phyloP scores from a whole-genome alignment of 2,888 invertebrate genomes.

The Melangyna quadrimaculata region DNA sequence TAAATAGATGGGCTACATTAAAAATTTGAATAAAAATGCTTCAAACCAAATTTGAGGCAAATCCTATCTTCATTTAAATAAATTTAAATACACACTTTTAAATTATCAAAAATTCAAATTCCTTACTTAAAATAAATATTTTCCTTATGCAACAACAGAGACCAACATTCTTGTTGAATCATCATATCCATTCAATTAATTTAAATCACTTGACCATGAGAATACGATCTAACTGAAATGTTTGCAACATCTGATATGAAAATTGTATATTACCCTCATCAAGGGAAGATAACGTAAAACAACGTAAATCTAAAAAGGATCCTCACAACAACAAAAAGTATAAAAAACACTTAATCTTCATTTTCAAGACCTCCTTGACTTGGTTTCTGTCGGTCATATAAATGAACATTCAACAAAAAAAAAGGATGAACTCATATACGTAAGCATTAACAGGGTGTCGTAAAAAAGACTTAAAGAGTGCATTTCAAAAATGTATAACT shows the following conservation, averaged over 20 bases:
- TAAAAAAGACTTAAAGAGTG: not conserved
- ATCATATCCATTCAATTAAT: constrained; percentile 46
- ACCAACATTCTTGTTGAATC: constrained; percentile 7
- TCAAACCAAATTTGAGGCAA: no score
- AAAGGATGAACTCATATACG: not conserved
- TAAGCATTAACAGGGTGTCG: not conserved
- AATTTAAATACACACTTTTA: not conserved
- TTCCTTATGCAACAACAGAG: no score
- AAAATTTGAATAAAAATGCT: no score
- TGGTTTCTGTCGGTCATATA: not conserved
- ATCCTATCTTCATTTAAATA: not conserved
- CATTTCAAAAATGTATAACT: not conserved
- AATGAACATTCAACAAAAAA: not conserved
- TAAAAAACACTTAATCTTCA: constrained; percentile 29
- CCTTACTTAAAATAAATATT: not conserved
- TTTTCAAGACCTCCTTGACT: constrained; percentile 40
- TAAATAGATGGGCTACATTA: no score
- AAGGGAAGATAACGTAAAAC: constrained; percentile 36
- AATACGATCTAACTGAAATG: constrained; percentile 66
- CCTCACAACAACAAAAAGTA: not conserved
- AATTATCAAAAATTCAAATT: not conserved
- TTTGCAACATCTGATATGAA: constrained; percentile 66
- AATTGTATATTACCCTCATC: constrained; percentile 67
- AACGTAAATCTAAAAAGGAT: constrained; percentile 1
- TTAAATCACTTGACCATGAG: constrained; percentile 43